Conservation (phyloP, 1,140 invertebrate genomes). For the Ips typographus region DNA sequence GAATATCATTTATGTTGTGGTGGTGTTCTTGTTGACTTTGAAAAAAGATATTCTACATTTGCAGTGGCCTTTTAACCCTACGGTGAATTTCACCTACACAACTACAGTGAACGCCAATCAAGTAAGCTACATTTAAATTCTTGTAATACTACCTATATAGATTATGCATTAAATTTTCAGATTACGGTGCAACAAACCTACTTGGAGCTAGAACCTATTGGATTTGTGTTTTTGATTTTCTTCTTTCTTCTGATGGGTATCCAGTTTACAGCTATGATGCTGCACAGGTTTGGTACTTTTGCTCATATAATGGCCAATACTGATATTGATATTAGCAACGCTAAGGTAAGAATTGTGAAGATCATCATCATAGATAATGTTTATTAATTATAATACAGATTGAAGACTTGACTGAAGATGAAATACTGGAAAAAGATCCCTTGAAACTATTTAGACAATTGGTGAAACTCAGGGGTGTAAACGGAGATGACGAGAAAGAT, state of each 20-base stretch:
- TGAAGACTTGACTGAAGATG: slow-evolving; percentile 37
- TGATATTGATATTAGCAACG: slow-evolving; percentile 54
- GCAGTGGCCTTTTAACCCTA: slow-evolving; percentile 70
- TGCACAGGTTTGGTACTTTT: slow-evolving; percentile 82
- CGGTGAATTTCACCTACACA: slow-evolving; percentile 64
- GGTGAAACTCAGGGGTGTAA: slow-evolving; percentile 50
- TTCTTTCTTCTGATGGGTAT: slow-evolving; percentile 71
- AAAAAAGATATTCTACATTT: slow-evolving; percentile 71
- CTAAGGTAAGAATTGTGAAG: slow-evolving; percentile 36
- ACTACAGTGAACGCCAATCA: slow-evolving; percentile 11
- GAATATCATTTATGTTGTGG: slow-evolving; percentile 79
- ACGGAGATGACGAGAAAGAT: slow-evolving; percentile 49
- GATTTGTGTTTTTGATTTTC: slow-evolving; percentile 73
- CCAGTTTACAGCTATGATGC: slow-evolving; percentile 82
- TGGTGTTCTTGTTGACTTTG: slow-evolving; percentile 77
- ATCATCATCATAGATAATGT: not conserved
- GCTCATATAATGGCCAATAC: slow-evolving; percentile 81
- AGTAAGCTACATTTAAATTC: not conserved
- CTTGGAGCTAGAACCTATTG: slow-evolving; percentile 74
- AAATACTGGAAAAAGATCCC: slow-evolving; percentile 33
- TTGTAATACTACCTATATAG: not conserved
- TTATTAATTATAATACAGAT: slow-evolving; percentile 10
- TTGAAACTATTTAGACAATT: slow-evolving; percentile 38
- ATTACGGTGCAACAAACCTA: slow-evolving; percentile 58
- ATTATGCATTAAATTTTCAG: slow-evolving; percentile 32